Base-by-base conservation (phyloP, 2,888 invertebrate species). In the Epinotia ramella region DNA sequence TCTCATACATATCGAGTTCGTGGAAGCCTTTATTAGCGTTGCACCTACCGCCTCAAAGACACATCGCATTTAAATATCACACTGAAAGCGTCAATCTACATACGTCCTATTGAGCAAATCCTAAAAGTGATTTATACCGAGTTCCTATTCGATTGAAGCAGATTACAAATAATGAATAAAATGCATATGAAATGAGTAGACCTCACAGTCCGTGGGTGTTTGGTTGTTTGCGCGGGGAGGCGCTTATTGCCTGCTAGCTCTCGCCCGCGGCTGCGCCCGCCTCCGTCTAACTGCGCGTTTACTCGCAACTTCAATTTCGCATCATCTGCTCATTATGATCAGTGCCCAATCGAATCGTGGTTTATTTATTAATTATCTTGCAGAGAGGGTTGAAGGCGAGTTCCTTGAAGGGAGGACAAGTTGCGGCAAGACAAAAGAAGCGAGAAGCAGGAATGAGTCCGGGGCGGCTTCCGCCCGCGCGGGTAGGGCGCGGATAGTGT, bases 111-210 rank as follows among this genome's bases (percentile, higher is more conserved):
- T 85, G 87, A 86, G 89, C 88, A 90, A 91, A 91, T 91, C 91
- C 93, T 91, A 91, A 94, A 93, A 92, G 92, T 94, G 93, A 93
- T 93, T 93, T 93, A 93, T 91, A 91, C 91, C 82, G 91, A 87
- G 90, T 89, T 91, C 91, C 91, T 90, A 92, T 92, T 91, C 93
- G 89, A 94, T 93, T 93, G 92, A 91, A 93, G 93, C 91, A 91
- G 93, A 93, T 94, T 93, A 94, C 94, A 94, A 94, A 94, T 94
- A 93, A 94, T 94, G 94, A 93, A 93, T 94, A 93, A 94, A 94
- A 94, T 94, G 94, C 94, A 94, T 94, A 91, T 91, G 91, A 91
- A 94, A 94, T 94, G 93, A 93, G 93, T 86, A 87, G 88, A 90
- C 86, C 86, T 88, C 87, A 69, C 88, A 87, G 90, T 88, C 91